phyloP scores from a whole-genome alignment of 1,140 invertebrate species.

The Magallana ariakensis region DNA sequence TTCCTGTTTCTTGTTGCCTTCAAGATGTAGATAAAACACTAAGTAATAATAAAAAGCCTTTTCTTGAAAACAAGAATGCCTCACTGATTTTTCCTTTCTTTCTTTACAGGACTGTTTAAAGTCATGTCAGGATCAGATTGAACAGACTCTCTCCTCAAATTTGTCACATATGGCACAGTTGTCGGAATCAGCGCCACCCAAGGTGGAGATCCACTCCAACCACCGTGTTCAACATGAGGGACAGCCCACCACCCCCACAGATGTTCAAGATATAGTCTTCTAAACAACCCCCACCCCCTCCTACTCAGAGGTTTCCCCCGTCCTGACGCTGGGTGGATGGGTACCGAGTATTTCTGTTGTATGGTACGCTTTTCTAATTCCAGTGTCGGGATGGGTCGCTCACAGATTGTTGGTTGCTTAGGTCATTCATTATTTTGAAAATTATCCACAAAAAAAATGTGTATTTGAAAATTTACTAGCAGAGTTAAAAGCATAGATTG shows the following conservation, averaged over 20 bases:
- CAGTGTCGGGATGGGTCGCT: not conserved
- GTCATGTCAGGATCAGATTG: constrained; percentile 87
- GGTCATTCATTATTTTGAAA: constrained; percentile 19
- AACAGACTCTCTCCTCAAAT: constrained; percentile 85
- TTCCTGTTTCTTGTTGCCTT: not conserved
- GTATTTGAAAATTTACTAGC: not conserved
- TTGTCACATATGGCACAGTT: constrained; percentile 73
- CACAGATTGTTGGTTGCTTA: not conserved
- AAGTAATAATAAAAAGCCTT: not conserved
- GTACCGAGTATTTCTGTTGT: constrained; percentile 22
- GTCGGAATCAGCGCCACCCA: constrained; percentile 52
- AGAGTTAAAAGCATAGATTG: not conserved
- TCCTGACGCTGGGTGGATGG: not conserved
- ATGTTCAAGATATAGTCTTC: constrained; percentile 82
- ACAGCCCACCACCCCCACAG: constrained; percentile 89
- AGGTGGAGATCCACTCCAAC: constrained; percentile 64
- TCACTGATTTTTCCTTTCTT: constrained; percentile 58
- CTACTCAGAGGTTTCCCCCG: not conserved
- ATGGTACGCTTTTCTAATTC: not conserved
- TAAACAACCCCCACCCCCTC: constrained; percentile 28
- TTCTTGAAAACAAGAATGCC: not conserved
- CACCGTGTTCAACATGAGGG: constrained; percentile 78
- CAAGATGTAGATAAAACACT: constrained; percentile 20
- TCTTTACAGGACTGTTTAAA: constrained; percentile 86
- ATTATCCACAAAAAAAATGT: not conserved